Evolutionary conservation across 64 coral and sea anemone species (phyloP).

Genomic region (Montipora sp.): DNA sequence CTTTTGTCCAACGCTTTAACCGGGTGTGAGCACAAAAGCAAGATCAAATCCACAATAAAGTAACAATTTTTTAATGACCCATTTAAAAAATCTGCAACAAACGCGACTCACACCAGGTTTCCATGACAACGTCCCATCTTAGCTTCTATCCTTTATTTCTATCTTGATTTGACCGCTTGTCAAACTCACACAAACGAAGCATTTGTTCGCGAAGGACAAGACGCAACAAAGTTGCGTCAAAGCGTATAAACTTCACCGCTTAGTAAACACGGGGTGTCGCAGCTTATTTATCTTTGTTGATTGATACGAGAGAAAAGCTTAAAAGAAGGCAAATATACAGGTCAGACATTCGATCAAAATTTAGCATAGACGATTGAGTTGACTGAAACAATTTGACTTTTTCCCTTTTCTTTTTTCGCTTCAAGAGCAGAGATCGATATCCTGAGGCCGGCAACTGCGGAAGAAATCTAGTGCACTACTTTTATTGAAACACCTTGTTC

Average conservation of each 20-base stretch:
- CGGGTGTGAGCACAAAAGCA: background rate
- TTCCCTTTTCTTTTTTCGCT: too few relatives aligned
- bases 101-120: conserved; percentile 23
- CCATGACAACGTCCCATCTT: background rate
- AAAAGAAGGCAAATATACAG: too few relatives aligned
- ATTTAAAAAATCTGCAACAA: conserved; percentile 14
- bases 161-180: conserved; percentile 23
- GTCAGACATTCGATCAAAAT: too few relatives aligned
- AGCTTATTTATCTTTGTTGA: too few relatives aligned
- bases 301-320: too few relatives aligned
- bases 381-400: too few relatives aligned
- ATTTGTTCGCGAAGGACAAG: conserved; percentile 19
- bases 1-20: too few relatives aligned
- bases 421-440: too few relatives aligned
- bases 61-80: background rate
- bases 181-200: conserved; percentile 15
- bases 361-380: too few relatives aligned
- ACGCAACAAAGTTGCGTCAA: background rate
- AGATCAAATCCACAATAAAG: background rate
- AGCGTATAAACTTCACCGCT: background rate
- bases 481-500: too few relatives aligned
- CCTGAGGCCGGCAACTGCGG: too few relatives aligned
- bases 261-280: background rate
- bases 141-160: background rate
- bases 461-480: too few relatives aligned